Percentiles rank a stretch among this genome's conserved stretches.
Evolutionary conservation across 2,888 invertebrate species (phyloP).

Genomic region (Clostera curtula): DNA sequence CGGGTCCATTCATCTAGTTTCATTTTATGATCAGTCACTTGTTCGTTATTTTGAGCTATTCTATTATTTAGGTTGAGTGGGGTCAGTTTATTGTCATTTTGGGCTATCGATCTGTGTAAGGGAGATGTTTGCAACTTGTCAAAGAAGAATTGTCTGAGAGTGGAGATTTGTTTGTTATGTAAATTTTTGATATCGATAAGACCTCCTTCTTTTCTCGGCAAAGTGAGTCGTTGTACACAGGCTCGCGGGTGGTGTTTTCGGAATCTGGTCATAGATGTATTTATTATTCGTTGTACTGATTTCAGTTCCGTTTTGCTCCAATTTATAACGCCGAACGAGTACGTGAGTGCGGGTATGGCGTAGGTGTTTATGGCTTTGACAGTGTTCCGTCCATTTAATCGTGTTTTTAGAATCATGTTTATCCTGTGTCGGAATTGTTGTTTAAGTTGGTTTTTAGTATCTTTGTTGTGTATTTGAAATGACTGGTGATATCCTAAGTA

Average conservation of each 20-base stretch:
- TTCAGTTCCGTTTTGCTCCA: conserved; percentile 5
- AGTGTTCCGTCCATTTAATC: neutral
- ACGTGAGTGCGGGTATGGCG: conserved; percentile 3
- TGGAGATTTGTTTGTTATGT: too few species aligned
- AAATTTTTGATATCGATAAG: too few species aligned
- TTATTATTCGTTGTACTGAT: conserved; percentile 4
- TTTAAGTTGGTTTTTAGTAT: conserved; percentile 1
- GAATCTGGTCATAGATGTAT: conserved; percentile 4
- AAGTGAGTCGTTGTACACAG: too few species aligned
- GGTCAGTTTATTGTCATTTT: too few species aligned
- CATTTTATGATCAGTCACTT: too few species aligned
- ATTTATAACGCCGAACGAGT: conserved; percentile 4
- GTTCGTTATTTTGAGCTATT: too few species aligned
- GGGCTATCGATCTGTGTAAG: too few species aligned
- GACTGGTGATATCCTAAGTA: conserved; percentile 4
- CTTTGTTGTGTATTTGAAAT: conserved; percentile 2
- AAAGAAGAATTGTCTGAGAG: too few species aligned
- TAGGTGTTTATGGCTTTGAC: conserved; percentile 6
- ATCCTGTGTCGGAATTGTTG: neutral
- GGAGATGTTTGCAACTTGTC: too few species aligned
- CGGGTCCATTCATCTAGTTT: too few species aligned
- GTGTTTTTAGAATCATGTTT: neutral
- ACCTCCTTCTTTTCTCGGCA: too few species aligned
- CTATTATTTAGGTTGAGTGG: too few species aligned
- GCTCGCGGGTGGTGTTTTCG: conserved; percentile 4